Evolutionary conservation across 2,797 vertebrate species (phyloP).

Genomic region (Trichosurus vulpecula): DNA sequence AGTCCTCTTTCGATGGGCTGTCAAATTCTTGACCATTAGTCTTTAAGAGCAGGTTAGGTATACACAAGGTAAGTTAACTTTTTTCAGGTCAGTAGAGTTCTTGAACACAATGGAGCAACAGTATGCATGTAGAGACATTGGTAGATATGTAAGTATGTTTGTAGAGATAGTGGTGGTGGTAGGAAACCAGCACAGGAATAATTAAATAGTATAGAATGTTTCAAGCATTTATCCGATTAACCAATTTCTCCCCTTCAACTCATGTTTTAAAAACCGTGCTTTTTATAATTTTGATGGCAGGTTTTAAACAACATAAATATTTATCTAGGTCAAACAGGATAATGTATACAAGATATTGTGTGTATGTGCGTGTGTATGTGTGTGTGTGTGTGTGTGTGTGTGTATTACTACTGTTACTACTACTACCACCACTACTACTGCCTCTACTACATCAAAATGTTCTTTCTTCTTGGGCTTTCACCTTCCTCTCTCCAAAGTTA

Average conservation of each 20-base stretch:
- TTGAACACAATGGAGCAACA: background rate
- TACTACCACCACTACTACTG: too few species aligned
- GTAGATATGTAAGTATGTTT: background rate
- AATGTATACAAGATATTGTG: background rate
- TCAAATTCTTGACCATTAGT: background rate
- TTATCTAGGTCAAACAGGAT: background rate
- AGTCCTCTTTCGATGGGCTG: background rate
- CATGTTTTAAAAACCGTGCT: background rate
- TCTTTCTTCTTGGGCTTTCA: background rate
- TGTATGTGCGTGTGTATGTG: too few species aligned
- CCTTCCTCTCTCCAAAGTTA: constrained; percentile 3
- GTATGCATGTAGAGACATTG: background rate
- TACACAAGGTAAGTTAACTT: background rate
- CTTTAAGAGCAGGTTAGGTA: background rate
- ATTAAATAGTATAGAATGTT: background rate
- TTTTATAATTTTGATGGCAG: constrained; percentile 14
- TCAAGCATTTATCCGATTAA: background rate
- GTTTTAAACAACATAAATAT: background rate
- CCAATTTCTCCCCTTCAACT: background rate
- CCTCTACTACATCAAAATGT: background rate
- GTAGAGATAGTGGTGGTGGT: background rate
- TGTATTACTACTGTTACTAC: background rate
- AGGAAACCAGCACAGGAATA: background rate
- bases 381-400: too few species aligned
- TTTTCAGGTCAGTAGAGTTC: background rate